phyloP scores from a whole-genome alignment of 2,888 invertebrate genomes.

The Catocala sponsa region DNA sequence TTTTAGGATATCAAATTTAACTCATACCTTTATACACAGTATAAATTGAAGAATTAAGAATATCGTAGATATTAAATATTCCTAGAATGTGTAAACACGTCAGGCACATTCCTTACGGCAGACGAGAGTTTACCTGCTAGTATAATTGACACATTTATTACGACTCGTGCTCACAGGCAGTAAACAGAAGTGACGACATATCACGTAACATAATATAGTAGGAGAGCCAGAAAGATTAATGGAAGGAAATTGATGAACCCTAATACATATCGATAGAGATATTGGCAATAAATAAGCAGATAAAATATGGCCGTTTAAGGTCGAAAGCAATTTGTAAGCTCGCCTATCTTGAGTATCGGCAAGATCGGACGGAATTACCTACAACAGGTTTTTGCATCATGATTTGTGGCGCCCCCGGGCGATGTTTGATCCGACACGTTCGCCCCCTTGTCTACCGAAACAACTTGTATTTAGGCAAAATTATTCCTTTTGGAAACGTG shows the following conservation, averaged over 20 bases:
- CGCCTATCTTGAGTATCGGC: conserved; percentile 77
- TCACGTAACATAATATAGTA: conserved; percentile 28
- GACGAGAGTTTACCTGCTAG: conserved; percentile 1
- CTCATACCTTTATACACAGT: too few species aligned
- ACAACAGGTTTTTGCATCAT: conserved; percentile 85
- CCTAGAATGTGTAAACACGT: not conserved
- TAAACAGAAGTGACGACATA: conserved; percentile 23
- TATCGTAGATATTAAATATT: too few species aligned
- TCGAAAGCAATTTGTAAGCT: conserved; percentile 82
- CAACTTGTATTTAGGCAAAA: conserved; percentile 80
- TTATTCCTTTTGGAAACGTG: conserved; percentile 67
- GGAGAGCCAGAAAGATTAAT: conserved; percentile 36
- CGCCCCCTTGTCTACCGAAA: conserved; percentile 73
- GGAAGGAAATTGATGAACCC: conserved; percentile 43
- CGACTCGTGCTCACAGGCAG: conserved; percentile 5
- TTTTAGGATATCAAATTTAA: too few species aligned
- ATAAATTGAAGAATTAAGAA: too few species aligned
- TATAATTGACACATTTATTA: conserved; percentile 19
- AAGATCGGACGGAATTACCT: conserved; percentile 80
- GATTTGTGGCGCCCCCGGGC: conserved; percentile 84
- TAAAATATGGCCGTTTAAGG: conserved; percentile 83
- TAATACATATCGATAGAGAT: conserved; percentile 62
- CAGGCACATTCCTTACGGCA: not conserved
- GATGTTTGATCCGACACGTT: conserved; percentile 80
- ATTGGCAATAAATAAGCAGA: conserved; percentile 80